Conservation (phyloP, 2,888 invertebrate species). For the Calameuta pallipes region DNA sequence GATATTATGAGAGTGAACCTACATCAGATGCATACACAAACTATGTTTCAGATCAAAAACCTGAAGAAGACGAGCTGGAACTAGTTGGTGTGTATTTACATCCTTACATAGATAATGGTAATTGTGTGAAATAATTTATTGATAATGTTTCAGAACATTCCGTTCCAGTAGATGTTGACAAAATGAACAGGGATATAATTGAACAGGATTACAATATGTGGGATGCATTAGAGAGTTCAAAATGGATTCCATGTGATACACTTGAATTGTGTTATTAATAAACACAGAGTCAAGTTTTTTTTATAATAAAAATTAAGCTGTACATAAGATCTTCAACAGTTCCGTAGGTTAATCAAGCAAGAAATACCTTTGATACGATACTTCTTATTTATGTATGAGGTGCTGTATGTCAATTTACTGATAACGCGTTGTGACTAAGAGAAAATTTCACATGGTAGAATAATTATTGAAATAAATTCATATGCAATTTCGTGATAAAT, state of each 20-base stretch:
- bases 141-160: conserved; percentile 76
- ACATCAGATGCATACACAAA: conserved; percentile 68
- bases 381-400: not conserved
- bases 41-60: conserved; percentile 64
- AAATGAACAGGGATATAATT: conserved; percentile 79
- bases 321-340: not conserved
- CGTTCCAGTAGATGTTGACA: conserved; percentile 78
- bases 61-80: conserved; percentile 76
- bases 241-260: conserved; percentile 85
- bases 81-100: conserved; percentile 73
- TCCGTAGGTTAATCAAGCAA: not conserved
- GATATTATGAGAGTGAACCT: conserved; percentile 74
- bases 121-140: conserved; percentile 11
- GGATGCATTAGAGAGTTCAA: conserved; percentile 85
- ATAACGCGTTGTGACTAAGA: not conserved
- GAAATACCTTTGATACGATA: not conserved
- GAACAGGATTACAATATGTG: conserved; percentile 82
- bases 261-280: conserved; percentile 71
- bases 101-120: not conserved
- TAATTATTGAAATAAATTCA: not conserved
- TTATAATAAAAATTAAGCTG: not conserved
- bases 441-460: not conserved
- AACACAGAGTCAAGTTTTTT: conserved; percentile 7
- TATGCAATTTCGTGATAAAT: not conserved
- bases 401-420: not conserved